Base-by-base conservation (phyloP, 2,888 invertebrate genomes). In the Caenorhabditis becei region DNA sequence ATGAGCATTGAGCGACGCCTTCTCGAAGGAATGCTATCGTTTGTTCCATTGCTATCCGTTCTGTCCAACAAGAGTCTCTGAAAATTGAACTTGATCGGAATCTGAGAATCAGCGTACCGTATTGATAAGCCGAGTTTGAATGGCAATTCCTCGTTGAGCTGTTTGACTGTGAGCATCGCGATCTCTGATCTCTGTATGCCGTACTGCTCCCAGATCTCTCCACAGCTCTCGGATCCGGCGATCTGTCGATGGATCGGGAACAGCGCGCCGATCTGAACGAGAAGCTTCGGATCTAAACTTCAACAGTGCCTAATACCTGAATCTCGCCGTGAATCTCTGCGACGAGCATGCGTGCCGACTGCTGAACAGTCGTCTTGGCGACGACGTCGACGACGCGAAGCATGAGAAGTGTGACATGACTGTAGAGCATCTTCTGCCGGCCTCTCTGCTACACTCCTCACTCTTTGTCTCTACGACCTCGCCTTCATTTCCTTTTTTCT, bases 1-100 rank as follows among this genome's bases (percentile, higher is more conserved):
- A 90, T 11, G 88, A 87, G 65, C 90, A 90, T 69, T 90, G 90
- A 4, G 88, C 88, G 32, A 90, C 89, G 44, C 90, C 89, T 67
- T 90, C 91, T 41, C 90, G 75, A 23, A 91, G 77, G 67, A 91
- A 90, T 32, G 89, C 90, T 44, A 90, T 90, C 20, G 90, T 90
- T 82, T 90, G 95, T 88, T 95, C 95, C 82, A 95, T 93, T 35
- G 95, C 95, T 4, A 95, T 94, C 18, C 95, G 94, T 2, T 95
- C 94, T 89, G 95, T 95, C 95, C 95, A 95, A 91, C 95, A 95
- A 26, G 95, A 94, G 92, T 95, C 95, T 56, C 87, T 87, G 82
- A 23, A 82, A 67, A n/a, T 32, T 7, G 41, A 14, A 41, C 41
- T 14, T 14, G 8, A 14, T 11, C 7, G 14, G 14, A 5, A 41